Evolutionary conservation across 1,140 invertebrate species (phyloP).

Genomic region (Rhyzopertha dominica): DNA sequence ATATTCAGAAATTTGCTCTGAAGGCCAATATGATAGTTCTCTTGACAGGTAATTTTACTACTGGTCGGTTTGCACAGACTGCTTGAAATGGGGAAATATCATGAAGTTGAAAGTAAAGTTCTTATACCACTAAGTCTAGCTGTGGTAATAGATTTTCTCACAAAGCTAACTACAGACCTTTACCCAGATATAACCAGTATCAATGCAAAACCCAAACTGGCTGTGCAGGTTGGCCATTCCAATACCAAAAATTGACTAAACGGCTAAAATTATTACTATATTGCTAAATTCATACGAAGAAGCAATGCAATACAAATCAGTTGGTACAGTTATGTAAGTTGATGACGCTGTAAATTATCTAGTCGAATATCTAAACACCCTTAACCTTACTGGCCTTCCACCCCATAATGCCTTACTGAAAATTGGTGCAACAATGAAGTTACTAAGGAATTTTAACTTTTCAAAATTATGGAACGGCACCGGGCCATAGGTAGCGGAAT

Average conservation of each 20-base stretch:
- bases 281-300: no score
- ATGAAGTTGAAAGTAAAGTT: constrained; percentile 38
- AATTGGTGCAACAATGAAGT: constrained; percentile 40
- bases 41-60: constrained; percentile 46
- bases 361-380: constrained; percentile 34
- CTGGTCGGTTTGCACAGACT: constrained; percentile 40
- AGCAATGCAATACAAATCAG: constrained; percentile 22
- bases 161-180: no score
- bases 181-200: no score
- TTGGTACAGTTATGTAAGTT: constrained; percentile 32
- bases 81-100: constrained; percentile 46
- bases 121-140: constrained; percentile 40
- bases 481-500: constrained; percentile 30
- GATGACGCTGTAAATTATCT: constrained; percentile 34
- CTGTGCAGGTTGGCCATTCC: constrained; percentile 35
- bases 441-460: constrained; percentile 45
- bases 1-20: constrained; percentile 51
- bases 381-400: constrained; percentile 36
- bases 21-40: constrained; percentile 46
- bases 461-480: constrained; percentile 46
- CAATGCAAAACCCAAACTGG: constrained; percentile 33
- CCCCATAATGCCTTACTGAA: constrained; percentile 41
- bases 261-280: constrained; percentile 32
- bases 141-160: no score
- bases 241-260: constrained; percentile 35